These are phyloP conservation scores for Omphaloscelis lunosa DNA, from an alignment of 2,888 invertebrate genomes.

Conservation along the genomic window DNA sequence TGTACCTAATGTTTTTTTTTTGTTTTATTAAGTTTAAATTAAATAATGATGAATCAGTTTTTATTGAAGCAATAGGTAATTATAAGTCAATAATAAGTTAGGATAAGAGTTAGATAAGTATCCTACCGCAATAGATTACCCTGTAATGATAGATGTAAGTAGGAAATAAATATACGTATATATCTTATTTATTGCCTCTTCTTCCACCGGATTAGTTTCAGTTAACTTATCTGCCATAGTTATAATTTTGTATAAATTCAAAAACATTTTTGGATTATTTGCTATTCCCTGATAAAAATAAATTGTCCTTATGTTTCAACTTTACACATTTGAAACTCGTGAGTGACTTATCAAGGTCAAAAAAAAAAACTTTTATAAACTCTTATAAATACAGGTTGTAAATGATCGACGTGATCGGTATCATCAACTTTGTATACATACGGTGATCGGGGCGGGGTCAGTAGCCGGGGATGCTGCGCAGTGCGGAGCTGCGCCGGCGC, in stretches of 20 bases:
- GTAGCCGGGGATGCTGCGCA: slow-evolving; percentile 69
- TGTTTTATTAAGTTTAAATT: neutral
- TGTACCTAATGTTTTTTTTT: too few relatives aligned
- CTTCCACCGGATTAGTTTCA: neutral
- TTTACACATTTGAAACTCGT: neutral
- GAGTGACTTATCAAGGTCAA: neutral
- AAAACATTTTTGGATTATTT: neutral
- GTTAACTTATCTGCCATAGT: neutral
- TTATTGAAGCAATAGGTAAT: neutral
- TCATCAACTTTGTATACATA: slow-evolving; percentile 44
- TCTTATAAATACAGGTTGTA: slow-evolving; percentile 25
- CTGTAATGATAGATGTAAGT: too few relatives aligned
- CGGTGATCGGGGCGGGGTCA: slow-evolving; percentile 57
- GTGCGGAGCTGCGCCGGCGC: slow-evolving; percentile 66
- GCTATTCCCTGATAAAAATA: neutral
- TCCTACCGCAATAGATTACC: too few relatives aligned
- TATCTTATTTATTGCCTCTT: neutral
- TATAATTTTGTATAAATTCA: neutral
- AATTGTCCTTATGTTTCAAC: too few relatives aligned
- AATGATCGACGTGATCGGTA: slow-evolving; percentile 43
- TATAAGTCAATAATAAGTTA: too few relatives aligned
- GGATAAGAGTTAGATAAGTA: too few relatives aligned
- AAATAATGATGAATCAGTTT: neutral
- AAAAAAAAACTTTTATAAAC: neutral
- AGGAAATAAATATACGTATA: too few relatives aligned